Conservation (phyloP, 2,888 invertebrate genomes). For the Rotaria socialis region DNA sequence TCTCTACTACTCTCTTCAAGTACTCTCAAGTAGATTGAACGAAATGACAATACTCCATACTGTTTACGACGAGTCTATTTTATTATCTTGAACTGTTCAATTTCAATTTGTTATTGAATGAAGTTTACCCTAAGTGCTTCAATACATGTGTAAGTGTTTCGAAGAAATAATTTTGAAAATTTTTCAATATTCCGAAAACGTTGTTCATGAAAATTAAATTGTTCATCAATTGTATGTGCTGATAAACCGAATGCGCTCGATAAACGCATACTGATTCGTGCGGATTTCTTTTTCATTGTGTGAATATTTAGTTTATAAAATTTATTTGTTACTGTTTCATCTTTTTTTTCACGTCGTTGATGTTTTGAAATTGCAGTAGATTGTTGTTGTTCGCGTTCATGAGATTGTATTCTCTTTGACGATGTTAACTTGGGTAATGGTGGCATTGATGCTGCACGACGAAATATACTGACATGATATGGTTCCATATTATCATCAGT, state of each 20-base stretch:
- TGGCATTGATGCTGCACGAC: conserved; percentile 13
- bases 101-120: not conserved
- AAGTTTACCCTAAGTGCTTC: conserved; percentile 55
- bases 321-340: conserved; percentile 29
- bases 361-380: not conserved
- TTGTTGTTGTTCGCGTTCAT: not conserved
- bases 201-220: conserved; percentile 63
- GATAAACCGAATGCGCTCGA: conserved; percentile 36
- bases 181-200: conserved; percentile 63
- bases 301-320: conserved; percentile 64
- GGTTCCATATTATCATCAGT: conserved; percentile 20
- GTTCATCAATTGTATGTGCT: conserved; percentile 60
- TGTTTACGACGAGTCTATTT: no score
- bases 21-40: no score
- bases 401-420: not conserved
- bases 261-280: conserved; percentile 60
- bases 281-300: conserved; percentile 65
- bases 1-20: no score
- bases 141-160: conserved; percentile 61
- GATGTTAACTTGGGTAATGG: not conserved
- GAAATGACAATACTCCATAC: no score
- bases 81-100: no score
- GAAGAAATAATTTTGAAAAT: conserved; percentile 61
- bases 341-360: conserved; percentile 1
- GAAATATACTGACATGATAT: conserved; percentile 29